phyloP scores from a whole-genome alignment of 2,797 vertebrate genomes.

The Spatula versicolor region DNA sequence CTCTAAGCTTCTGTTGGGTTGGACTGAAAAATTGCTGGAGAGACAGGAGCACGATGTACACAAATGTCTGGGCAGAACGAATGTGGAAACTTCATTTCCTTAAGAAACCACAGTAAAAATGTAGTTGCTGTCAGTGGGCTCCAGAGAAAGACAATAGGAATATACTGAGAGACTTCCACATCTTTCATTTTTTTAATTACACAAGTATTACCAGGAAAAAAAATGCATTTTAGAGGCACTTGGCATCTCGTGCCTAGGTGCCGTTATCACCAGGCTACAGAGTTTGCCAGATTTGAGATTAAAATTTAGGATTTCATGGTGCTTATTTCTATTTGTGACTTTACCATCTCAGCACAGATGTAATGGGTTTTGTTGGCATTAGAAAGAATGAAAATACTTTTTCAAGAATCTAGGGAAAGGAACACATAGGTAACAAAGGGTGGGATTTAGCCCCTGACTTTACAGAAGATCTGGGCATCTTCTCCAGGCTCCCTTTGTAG shows the following conservation, averaged over 20 bases:
- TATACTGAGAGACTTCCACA: background rate
- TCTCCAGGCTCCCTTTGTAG: background rate
- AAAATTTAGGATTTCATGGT: background rate
- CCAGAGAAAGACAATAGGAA: background rate
- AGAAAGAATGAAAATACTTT: background rate
- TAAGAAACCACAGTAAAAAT: background rate
- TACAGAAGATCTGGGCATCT: background rate
- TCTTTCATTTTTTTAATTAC: background rate
- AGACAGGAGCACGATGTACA: background rate
- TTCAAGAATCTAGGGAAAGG: background rate
- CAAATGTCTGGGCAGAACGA: background rate
- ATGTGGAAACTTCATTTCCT: background rate
- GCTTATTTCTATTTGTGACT: background rate
- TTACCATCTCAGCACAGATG: background rate
- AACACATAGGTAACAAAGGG: background rate
- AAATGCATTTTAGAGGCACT: background rate
- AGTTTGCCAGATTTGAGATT: background rate
- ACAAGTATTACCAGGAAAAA: background rate
- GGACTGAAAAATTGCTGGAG: background rate
- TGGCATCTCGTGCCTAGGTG: background rate
- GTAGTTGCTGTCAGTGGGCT: background rate
- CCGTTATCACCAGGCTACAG: background rate
- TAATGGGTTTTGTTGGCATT: background rate
- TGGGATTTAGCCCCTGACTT: background rate
- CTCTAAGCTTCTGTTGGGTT: background rate